Base-by-base conservation (phyloP, 2,888 invertebrate species). In the Drosophila pseudotakahashii region DNA sequence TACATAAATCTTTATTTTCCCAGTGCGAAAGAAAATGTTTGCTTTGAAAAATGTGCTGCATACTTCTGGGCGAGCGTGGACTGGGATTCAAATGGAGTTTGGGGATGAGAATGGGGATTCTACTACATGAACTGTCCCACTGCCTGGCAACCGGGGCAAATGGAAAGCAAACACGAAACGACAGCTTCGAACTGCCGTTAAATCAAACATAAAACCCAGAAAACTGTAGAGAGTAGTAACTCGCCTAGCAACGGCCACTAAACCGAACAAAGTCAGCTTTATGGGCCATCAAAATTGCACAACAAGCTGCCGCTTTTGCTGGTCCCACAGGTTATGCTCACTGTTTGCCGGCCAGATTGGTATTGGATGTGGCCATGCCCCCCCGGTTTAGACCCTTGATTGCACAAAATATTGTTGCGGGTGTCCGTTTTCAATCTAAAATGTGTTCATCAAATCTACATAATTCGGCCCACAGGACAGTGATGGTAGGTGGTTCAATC, bases 381-480 rank as follows among this genome's bases (percentile, higher is more conserved):
- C 6, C 19, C 42, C 7, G 19, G 19, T 42, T 42, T 16, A 11
- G 16, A 10, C 19, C 53, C 52, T 67, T 69, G 68, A 73, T 75
- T 79, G 77, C 64, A 52, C 51, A 57, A 61, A 79, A 79, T 71
- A 54, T 62, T 51, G 62, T 41, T 50, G 34, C 34, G 32, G 34
- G 68, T 68, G 68, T 48, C 62, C 47, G 50, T 62, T 68, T 67
- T 70, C 73, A 84, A 75, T 75, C 64, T 64, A 71, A 79, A 69
- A 84, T 74, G 69, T 75, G 62, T 73, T 73, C 77, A 73, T 81
- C 75, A 79, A 77, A 88, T 85, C 79, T 88, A 76, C 85, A 82
- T 80, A 79, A 80, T 87, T 81, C 63, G 50, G 53, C 36, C 39
- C 53, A 61, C 61, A 62, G 58, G 54, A 53, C 45, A 60, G 4